Conservation (phyloP, 2,888 invertebrate genomes). For the Phasia obesa region DNA sequence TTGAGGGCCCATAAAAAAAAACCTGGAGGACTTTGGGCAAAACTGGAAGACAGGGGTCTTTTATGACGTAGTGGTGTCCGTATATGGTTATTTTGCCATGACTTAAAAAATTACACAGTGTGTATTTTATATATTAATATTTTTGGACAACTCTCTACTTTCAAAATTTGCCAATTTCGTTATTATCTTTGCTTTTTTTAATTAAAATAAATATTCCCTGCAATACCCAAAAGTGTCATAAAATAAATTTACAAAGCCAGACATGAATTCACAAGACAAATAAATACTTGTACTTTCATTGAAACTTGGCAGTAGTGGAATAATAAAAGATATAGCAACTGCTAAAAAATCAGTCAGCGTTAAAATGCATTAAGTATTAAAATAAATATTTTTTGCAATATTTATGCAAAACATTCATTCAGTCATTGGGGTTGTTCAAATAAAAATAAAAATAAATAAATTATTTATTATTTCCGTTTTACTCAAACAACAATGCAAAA, state of each 20-base stretch:
- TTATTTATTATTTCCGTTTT: neutral
- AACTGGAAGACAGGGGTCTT: no score
- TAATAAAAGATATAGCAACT: neutral
- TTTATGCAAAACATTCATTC: neutral
- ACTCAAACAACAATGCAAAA: constrained; percentile 8
- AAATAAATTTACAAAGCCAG: neutral
- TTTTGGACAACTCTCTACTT: no score
- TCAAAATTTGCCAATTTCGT: no score
- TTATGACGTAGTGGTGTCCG: no score
- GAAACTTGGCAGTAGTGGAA: neutral
- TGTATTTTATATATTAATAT: no score
- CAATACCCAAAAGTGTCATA: neutral
- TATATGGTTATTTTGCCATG: no score
- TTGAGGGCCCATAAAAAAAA: no score
- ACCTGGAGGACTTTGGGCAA: no score
- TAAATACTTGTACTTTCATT: neutral
- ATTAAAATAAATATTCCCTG: neutral
- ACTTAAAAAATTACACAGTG: no score
- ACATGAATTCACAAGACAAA: constrained; percentile 1
- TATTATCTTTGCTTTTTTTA: neutral
- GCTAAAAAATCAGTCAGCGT: neutral
- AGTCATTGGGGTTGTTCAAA: neutral
- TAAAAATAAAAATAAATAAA: neutral
- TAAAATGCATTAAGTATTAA: neutral
- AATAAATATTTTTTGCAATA: neutral